Base-by-base conservation (phyloP, 2,888 invertebrate genomes). In the Tetanocera ferruginea region DNA sequence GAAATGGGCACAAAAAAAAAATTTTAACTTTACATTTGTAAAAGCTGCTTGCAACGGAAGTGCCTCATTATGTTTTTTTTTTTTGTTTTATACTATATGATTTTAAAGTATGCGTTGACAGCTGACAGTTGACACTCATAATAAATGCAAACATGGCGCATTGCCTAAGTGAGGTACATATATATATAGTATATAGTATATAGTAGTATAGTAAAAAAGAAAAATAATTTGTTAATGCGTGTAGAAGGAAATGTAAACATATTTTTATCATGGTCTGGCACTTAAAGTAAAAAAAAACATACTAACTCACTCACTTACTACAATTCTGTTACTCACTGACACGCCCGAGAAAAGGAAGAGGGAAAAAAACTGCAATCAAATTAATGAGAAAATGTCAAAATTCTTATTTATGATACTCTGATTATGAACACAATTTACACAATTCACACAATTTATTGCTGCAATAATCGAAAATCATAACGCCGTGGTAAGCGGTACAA, bases 71-170 rank as follows among this genome's bases (percentile, higher is more conserved):
- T 77, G 31, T 34, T 57, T 70, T 76, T 55, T 52, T 60, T 62
- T 74, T n/a, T 76, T 76, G 57, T 43, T 34, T 73, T 74, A 49
- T 28, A n/a, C n/a, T 55, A 19, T 8, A 23, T 55, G 6, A 23
- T 25, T 23, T 23, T 25, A 23, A 28, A 23, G 9, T 28, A 60
- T 37, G 51, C 70, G 67, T 73, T 79, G 57, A 9, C 78, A 72
- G 37, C 60, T 78, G 74, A 77, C 78, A 79, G 78, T 78, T 81
- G 80, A 81, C 81, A 81, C 79, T 81, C 77, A 79, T 78, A 78
- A 79, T 79, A 79, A 80, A 79, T 80, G 80, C 76, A 81, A 82
- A 80, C 76, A 80, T 66, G 69, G 70, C 60, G 74, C 80, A 80
- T 81, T 79, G 67, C 64, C 72, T 49, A 11, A 23, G 28, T 60